A percentile compares a stretch with the other conserved stretches of the same genome.
Evolutionary conservation across 2,113 vertebrate genomes (phyloP).

Genomic region (Entomyzon cyanotis): DNA sequence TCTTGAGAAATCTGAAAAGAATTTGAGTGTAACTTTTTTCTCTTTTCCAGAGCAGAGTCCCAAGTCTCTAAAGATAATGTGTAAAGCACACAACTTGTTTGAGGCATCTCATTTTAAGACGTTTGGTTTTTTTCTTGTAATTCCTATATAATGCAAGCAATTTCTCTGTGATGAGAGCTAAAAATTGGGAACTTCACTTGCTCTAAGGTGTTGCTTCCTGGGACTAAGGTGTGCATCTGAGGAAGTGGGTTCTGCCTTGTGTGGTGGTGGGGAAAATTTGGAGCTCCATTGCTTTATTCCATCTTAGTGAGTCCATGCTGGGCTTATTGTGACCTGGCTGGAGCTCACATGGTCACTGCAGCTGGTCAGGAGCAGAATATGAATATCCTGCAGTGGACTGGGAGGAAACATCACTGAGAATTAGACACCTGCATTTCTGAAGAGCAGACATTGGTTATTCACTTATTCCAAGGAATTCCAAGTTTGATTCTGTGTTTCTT

Average conservation of each 20-base stretch:
- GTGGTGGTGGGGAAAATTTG: background rate
- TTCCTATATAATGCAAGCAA: background rate
- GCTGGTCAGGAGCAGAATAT: background rate
- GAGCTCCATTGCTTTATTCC: background rate
- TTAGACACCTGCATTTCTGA: background rate
- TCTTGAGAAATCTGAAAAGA: background rate
- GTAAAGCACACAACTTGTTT: background rate
- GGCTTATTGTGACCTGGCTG: background rate
- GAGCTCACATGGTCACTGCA: background rate
- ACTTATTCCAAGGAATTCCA: background rate
- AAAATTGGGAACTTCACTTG: background rate
- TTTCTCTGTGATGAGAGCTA: background rate
- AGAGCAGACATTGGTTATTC: background rate
- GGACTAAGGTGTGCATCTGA: background rate
- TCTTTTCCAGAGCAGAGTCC: background rate
- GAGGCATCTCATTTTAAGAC: background rate
- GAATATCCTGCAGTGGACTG: background rate
- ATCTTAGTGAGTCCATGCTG: background rate
- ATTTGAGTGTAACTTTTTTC: background rate
- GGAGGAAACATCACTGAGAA: background rate
- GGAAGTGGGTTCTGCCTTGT: background rate
- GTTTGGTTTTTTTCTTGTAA: background rate
- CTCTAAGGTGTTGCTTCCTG: background rate
- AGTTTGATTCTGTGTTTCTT: conserved; percentile 22
- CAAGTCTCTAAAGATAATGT: background rate